These are phyloP conservation scores for Pheucticus melanocephalus DNA, from an alignment of 2,113 vertebrate species.

Conservation along the genomic window DNA sequence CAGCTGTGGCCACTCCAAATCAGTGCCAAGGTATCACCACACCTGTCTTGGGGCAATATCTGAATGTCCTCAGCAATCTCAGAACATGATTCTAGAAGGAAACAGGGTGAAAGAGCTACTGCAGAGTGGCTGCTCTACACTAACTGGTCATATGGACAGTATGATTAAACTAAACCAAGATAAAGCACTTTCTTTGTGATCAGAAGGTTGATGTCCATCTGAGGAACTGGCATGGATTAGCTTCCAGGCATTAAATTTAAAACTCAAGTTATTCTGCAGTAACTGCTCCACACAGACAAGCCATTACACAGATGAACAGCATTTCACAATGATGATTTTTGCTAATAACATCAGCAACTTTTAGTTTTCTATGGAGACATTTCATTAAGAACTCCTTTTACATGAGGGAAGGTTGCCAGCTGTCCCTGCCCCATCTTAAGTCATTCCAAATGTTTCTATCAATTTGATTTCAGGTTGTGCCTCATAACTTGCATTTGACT, in stretches of 20 bases:
- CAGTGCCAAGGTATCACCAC: not conserved
- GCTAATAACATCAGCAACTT: slow-evolving; percentile 24
- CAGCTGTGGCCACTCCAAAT: not conserved
- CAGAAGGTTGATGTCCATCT: not conserved
- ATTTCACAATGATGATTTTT: slow-evolving; percentile 35
- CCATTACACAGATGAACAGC: not conserved
- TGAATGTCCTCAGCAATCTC: not conserved
- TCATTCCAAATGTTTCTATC: slow-evolving; percentile 10
- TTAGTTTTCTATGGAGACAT: slow-evolving; percentile 23
- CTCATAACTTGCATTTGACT: not conserved
- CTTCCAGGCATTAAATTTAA: not conserved
- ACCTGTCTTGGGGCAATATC: not conserved
- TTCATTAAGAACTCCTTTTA: slow-evolving; percentile 10
- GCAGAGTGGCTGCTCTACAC: not conserved
- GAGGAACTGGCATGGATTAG: not conserved
- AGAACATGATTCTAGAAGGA: not conserved
- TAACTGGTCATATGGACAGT: not conserved
- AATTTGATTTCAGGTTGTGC: not conserved
- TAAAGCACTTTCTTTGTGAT: not conserved
- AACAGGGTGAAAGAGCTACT: not conserved
- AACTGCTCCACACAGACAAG: not conserved
- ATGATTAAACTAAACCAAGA: not conserved
- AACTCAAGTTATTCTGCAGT: not conserved
- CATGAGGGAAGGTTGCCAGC: not conserved
- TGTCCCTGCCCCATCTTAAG: accelerated